These are phyloP conservation scores for Pollenia angustigena DNA, from an alignment of 2,888 invertebrate species.

Conservation along the genomic window DNA sequence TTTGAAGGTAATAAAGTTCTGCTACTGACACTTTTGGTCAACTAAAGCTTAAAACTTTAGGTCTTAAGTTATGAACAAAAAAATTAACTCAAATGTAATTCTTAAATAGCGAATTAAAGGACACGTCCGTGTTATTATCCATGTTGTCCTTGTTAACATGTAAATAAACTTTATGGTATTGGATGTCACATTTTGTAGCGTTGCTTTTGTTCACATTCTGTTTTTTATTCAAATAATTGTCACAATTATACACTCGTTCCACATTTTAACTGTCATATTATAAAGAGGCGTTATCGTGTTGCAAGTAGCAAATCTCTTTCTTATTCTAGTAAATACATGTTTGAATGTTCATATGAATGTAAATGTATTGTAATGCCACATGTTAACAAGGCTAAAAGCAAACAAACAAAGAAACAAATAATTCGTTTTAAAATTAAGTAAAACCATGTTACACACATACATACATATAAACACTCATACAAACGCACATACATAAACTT, in stretches of 20 bases:
- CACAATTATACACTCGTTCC: slow-evolving; percentile 52
- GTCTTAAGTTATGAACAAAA: not conserved
- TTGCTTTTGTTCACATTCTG: slow-evolving; percentile 37
- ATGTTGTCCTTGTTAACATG: slow-evolving; percentile 14
- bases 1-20: too few species aligned
- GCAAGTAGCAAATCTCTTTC: slow-evolving; percentile 1
- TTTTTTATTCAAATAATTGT: slow-evolving; percentile 48
- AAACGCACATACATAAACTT: not conserved
- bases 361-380: slow-evolving; percentile 51
- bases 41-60: too few species aligned
- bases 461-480: not conserved
- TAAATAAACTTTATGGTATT: slow-evolving; percentile 25
- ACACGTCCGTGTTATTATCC: not conserved
- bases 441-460: not conserved
- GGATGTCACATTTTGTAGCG: slow-evolving; percentile 31
- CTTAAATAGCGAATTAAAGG: not conserved
- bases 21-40: too few species aligned
- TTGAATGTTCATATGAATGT: slow-evolving; percentile 7
- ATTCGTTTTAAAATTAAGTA: slow-evolving; percentile 50
- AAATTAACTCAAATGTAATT: not conserved
- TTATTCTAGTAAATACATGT: not conserved
- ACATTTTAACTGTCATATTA: slow-evolving; percentile 59
- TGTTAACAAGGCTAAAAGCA: slow-evolving; percentile 61
- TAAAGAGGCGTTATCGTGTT: slow-evolving; percentile 2
- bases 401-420: slow-evolving; percentile 53